Percentiles rank a stretch among this genome's conserved stretches.
phyloP scores from a whole-genome alignment of 2,113 vertebrate genomes.

The Setophaga kirtlandii region DNA sequence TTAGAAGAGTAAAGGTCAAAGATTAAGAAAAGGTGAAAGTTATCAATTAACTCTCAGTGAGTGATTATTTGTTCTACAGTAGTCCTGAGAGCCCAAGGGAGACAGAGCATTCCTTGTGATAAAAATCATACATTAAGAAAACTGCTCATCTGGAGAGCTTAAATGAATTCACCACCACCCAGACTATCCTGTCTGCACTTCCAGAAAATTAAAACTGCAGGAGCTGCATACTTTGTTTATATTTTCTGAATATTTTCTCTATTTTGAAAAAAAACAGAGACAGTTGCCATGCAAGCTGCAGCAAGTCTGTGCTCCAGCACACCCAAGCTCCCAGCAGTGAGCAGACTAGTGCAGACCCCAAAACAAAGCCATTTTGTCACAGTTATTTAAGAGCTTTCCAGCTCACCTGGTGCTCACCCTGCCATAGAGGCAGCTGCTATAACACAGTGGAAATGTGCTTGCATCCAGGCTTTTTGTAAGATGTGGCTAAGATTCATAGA shows the following conservation, averaged over 20 bases:
- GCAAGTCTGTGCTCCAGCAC: background rate
- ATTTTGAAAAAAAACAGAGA: background rate
- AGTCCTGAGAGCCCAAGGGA: background rate
- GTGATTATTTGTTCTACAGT: background rate
- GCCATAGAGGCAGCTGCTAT: background rate
- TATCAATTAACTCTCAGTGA: constrained; percentile 3
- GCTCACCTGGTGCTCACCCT: background rate
- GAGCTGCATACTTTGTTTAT: background rate
- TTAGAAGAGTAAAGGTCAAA: background rate
- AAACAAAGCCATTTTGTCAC: background rate
- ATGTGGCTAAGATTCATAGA: background rate
- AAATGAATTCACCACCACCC: background rate
- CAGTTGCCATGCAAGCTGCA: background rate
- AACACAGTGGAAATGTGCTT: background rate
- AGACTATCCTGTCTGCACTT: background rate
- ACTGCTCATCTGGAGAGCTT: background rate
- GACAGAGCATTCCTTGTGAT: background rate
- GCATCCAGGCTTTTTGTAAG: background rate
- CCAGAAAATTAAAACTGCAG: background rate
- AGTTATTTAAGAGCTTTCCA: background rate
- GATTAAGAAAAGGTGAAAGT: background rate
- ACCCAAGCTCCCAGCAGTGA: background rate
- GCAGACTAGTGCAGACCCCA: background rate
- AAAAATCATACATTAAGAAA: background rate
- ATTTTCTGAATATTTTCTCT: background rate